These are phyloP conservation scores for Embiotoca jacksoni DNA, from an alignment of 2,113 vertebrate species.

Conservation along the genomic window DNA sequence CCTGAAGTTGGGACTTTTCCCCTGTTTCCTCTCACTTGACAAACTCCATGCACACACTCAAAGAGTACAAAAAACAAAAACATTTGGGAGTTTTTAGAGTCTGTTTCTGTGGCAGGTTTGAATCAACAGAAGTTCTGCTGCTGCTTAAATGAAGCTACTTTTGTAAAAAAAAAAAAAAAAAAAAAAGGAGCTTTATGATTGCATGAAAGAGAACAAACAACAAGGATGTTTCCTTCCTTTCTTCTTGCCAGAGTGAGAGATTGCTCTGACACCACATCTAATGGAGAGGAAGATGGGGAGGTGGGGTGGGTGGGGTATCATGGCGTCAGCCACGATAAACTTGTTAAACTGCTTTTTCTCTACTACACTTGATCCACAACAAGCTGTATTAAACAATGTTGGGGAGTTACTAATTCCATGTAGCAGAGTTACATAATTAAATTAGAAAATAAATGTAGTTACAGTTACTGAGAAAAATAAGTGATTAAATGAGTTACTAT, in stretches of 20 bases:
- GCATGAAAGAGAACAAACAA: slow-evolving; percentile 47
- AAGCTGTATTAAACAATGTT: no score
- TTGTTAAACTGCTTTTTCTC: no score
- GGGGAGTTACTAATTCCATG: no score
- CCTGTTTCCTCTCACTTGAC: slow-evolving; percentile 43
- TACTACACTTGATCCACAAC: no score
- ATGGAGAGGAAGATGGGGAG: slow-evolving; percentile 13
- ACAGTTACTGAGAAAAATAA: no score
- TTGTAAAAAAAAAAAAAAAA: slow-evolving; percentile 17
- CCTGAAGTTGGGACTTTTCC: slow-evolving; percentile 59
- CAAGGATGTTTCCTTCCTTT: slow-evolving; percentile 26
- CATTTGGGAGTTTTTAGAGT: slow-evolving; percentile 35
- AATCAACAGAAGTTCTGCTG: slow-evolving; percentile 11
- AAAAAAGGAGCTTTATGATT: slow-evolving; percentile 25
- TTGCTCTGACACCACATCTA: slow-evolving; percentile 58
- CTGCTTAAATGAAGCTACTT: slow-evolving; percentile 43
- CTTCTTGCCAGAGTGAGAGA: slow-evolving; percentile 24
- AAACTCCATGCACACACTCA: slow-evolving; percentile 1
- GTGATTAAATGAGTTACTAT: no score
- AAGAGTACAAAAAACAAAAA: not conserved
- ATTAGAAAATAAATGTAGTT: no score
- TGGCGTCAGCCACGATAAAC: slow-evolving; percentile 36
- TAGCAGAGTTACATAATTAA: no score
- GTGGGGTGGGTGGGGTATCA: not conserved
- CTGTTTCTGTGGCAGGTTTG: slow-evolving; percentile 7